Conservation (phyloP, 2,888 invertebrate species). For the Clistopyga incitator region DNA sequence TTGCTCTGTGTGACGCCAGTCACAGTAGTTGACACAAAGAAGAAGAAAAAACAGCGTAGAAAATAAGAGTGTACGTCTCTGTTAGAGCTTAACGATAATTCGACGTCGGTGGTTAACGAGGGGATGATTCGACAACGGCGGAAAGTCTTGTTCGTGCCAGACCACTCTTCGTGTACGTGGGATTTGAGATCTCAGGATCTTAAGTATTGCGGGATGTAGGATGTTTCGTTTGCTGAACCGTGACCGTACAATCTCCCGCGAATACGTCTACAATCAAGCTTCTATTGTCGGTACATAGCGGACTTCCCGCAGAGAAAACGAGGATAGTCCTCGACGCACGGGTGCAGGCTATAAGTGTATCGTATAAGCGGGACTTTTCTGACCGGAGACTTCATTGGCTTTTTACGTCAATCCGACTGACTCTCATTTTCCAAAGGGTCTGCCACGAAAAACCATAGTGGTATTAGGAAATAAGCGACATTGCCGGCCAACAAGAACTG, state of each 20-base stretch:
- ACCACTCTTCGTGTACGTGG: conserved; percentile 25
- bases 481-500: not conserved
- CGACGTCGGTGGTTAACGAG: conserved; percentile 66
- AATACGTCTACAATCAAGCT: conserved; percentile 66
- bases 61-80: conserved; percentile 15
- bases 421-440: not conserved
- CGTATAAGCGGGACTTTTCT: not conserved
- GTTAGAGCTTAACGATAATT: conserved; percentile 63
- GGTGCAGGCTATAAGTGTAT: conserved; percentile 31
- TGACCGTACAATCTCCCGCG: conserved; percentile 19
- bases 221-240: conserved; percentile 24
- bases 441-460: not conserved
- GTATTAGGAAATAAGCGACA: not conserved
- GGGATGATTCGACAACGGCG: conserved; percentile 53
- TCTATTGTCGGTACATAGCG: conserved; percentile 56
- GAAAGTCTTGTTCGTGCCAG: conserved; percentile 15
- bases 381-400: not conserved
- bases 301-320: conserved; percentile 66
- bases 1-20: conserved; percentile 13
- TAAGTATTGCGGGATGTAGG: conserved; percentile 12
- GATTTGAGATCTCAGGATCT: conserved; percentile 21
- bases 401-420: conserved; percentile 22
- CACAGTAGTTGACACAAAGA: not conserved
- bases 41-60: not conserved
- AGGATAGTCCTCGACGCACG: conserved; percentile 37